A percentile compares a stretch with the other conserved stretches of the same genome.
Evolutionary conservation across 2,888 invertebrate genomes (phyloP).

Genomic region (Leucoma salicis): DNA sequence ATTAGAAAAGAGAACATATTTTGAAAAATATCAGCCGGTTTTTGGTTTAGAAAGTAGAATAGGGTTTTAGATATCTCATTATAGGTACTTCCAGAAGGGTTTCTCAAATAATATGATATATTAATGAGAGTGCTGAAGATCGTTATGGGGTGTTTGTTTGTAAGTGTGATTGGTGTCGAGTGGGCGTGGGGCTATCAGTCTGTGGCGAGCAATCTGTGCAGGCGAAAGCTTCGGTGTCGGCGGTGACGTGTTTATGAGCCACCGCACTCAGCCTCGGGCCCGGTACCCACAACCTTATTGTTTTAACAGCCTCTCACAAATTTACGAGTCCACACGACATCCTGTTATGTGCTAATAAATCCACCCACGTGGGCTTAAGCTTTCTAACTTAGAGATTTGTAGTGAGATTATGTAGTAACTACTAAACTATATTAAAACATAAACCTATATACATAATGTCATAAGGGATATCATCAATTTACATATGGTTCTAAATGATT

Average conservation of each 20-base stretch:
- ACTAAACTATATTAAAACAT: neutral
- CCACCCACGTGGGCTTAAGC: slow-evolving; percentile 32
- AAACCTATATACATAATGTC: neutral
- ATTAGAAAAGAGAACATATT: no score
- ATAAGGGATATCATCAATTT: neutral
- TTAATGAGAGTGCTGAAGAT: no score
- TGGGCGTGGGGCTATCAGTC: slow-evolving; percentile 62
- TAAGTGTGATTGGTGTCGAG: slow-evolving; percentile 33
- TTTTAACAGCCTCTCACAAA: slow-evolving; percentile 66
- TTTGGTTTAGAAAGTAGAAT: no score
- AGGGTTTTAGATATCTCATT: no score
- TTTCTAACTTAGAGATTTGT: slow-evolving; percentile 10
- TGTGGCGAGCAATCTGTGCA: slow-evolving; percentile 64
- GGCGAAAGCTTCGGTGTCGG: slow-evolving; percentile 45
- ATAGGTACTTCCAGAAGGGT: no score
- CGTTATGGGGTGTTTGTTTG: slow-evolving; percentile 23
- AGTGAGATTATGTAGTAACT: neutral
- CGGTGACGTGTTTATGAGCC: slow-evolving; percentile 73
- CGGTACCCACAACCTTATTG: slow-evolving; percentile 70
- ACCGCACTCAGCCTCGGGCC: slow-evolving; percentile 12
- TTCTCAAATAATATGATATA: no score
- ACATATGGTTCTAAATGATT: no score
- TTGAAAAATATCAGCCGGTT: no score
- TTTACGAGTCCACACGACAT: slow-evolving; percentile 60
- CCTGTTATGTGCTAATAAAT: slow-evolving; percentile 52